phyloP scores from a whole-genome alignment of 2,797 vertebrate genomes.

The Tapirus indicus region DNA sequence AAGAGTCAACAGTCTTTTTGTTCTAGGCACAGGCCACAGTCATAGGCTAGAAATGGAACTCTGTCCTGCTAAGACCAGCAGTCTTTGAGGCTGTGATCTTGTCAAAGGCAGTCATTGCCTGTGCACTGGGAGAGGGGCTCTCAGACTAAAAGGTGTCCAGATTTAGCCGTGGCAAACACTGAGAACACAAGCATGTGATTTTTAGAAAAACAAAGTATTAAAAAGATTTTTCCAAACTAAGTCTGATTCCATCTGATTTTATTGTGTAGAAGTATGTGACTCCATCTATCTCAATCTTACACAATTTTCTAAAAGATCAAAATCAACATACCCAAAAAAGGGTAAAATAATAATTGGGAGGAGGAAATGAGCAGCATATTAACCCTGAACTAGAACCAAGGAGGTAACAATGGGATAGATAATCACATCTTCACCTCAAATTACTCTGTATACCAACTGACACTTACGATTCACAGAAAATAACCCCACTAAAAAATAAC shows the following conservation, averaged over 20 bases:
- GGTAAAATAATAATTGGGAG: neutral
- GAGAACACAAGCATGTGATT: neutral
- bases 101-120: neutral
- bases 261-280: neutral
- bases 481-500: neutral
- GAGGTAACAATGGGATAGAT: neutral
- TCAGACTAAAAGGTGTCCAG: neutral
- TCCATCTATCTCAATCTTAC: neutral
- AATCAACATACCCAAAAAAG: neutral
- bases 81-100: neutral
- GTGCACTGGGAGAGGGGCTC: neutral
- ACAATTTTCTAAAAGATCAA: conserved; percentile 34
- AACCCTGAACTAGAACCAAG: neutral
- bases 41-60: conserved; percentile 51
- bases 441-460: neutral
- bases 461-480: neutral
- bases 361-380: neutral
- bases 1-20: conserved; percentile 11
- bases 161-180: neutral
- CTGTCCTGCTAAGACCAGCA: conserved; percentile 5
- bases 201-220: neutral
- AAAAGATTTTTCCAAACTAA: conserved; percentile 11
- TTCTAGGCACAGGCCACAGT: neutral
- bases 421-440: neutral
- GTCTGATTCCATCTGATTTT: conserved; percentile 47